These are phyloP conservation scores for Ahaetulla prasina DNA, from an alignment of 2,113 vertebrate species.

Conservation along the genomic window DNA sequence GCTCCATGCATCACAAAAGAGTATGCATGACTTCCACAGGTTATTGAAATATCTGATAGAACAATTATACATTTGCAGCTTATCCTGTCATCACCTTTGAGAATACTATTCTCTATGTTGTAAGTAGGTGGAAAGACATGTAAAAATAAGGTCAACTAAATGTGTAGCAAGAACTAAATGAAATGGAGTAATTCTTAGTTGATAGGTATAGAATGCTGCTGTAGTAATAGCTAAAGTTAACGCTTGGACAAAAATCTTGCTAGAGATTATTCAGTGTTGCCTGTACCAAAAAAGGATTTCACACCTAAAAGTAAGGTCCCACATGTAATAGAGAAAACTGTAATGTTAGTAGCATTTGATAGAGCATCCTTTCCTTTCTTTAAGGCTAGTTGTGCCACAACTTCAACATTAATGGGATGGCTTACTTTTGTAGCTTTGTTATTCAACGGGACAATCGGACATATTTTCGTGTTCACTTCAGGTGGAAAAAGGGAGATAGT, in stretches of 20 bases:
- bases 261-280: constrained; percentile 21
- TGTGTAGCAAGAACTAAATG: constrained; percentile 50
- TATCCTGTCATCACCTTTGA: constrained; percentile 36
- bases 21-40: constrained; percentile 45
- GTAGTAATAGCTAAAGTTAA: constrained; percentile 39
- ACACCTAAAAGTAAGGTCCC: background rate
- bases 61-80: background rate
- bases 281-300: background rate
- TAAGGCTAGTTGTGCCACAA: background rate
- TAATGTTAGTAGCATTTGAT: background rate
- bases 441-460: background rate
- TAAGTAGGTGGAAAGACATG: constrained; percentile 33
- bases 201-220: constrained; percentile 55
- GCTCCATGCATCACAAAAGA: constrained; percentile 56
- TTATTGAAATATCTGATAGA: constrained; percentile 37
- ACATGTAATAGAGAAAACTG: background rate
- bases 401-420: background rate
- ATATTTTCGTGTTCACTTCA: background rate
- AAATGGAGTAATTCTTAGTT: constrained; percentile 55
- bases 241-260: constrained; percentile 18
- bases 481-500: no score
- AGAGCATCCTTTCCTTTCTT: background rate
- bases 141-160: constrained; percentile 53
- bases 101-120: constrained; percentile 20
- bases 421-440: background rate